Conservation (phyloP, 2,797 vertebrate species). For the Euthynnus affinis region DNA sequence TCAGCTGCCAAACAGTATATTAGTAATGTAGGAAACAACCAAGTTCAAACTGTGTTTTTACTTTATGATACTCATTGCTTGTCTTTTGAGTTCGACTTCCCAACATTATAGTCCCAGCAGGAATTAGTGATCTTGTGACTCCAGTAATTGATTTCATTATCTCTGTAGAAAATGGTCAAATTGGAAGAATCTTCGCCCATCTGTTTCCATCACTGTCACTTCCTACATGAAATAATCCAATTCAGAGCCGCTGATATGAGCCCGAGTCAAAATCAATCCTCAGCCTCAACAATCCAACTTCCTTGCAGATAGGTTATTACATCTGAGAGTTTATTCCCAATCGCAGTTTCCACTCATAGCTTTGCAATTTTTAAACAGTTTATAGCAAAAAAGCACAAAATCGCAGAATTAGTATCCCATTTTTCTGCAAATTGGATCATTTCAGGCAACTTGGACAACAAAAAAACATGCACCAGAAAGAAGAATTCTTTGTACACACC, state of each 20-base stretch:
- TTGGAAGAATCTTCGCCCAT: not conserved
- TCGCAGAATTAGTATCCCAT: not conserved
- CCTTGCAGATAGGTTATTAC: not conserved
- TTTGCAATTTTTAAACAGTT: not conserved
- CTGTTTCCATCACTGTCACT: conserved; percentile 1
- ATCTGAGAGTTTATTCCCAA: not conserved
- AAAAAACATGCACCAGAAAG: not conserved
- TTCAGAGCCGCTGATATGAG: not conserved
- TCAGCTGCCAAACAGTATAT: not conserved
- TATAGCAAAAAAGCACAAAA: not conserved
- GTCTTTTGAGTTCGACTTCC: not conserved
- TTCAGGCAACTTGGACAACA: not conserved
- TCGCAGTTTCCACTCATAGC: not conserved
- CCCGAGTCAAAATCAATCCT: not conserved
- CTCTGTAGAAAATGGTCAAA: not conserved
- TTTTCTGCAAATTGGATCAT: not conserved
- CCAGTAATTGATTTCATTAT: not conserved
- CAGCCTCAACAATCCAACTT: not conserved
- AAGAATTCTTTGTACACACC: not conserved
- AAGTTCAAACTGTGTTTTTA: not conserved
- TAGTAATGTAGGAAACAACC: not conserved
- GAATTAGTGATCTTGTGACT: not conserved
- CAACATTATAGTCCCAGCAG: not conserved
- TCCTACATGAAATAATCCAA: not conserved
- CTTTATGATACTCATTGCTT: not conserved